These are phyloP conservation scores for Pseudococcus longispinus DNA, from an alignment of 2,888 invertebrate species.

Conservation along the genomic window DNA sequence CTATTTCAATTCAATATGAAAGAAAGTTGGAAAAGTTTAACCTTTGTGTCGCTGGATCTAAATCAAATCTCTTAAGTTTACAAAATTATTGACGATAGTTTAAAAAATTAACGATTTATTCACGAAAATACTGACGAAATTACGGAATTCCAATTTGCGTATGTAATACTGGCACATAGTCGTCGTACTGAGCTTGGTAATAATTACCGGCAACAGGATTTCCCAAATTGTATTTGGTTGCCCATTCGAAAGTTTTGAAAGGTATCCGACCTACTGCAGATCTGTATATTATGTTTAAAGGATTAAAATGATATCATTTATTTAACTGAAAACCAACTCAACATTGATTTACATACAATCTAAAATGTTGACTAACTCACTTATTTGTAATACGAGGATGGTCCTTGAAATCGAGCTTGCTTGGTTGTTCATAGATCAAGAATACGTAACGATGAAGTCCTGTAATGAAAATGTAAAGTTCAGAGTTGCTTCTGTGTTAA, in stretches of 20 bases:
- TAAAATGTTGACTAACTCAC: no score
- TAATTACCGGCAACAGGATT: constrained; percentile 88
- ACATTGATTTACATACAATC: background rate
- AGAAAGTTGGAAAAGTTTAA: no score
- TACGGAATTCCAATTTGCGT: constrained; percentile 77
- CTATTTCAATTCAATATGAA: no score
- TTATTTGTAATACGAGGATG: constrained; percentile 67
- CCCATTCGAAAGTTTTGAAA: constrained; percentile 76
- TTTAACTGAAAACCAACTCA: no score
- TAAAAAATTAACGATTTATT: no score
- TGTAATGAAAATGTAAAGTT: constrained; percentile 58
- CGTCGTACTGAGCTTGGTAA: constrained; percentile 86
- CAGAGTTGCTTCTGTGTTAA: no score
- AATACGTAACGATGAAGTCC: constrained; percentile 81
- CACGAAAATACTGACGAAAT: no score
- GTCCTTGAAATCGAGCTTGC: constrained; percentile 66
- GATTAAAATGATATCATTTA: background rate
- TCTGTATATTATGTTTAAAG: background rate
- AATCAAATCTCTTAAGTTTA: no score
- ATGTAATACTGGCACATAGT: constrained; percentile 85
- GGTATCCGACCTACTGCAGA: constrained; percentile 66
- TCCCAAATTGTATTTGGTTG: constrained; percentile 80
- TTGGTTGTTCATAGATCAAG: constrained; percentile 76
- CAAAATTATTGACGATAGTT: no score
- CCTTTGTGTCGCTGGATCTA: no score